Base-by-base conservation (phyloP, 2,888 invertebrate species). In the Hemistola chrysoprasaria region DNA sequence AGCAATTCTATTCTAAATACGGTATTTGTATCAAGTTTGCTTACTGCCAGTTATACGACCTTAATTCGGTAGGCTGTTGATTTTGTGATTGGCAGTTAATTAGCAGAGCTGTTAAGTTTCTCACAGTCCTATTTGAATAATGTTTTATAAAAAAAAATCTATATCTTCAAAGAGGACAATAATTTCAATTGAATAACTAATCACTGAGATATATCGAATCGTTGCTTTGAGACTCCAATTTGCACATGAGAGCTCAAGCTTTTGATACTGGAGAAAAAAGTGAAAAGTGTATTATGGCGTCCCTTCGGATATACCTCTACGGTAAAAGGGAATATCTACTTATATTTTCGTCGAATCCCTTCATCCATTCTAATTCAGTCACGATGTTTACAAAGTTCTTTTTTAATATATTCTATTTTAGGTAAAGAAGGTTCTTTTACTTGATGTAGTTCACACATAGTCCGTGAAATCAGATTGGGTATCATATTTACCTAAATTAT, bases 1-100 rank as follows among this genome's bases (percentile, higher is more conserved):
- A 51, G 59, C 56, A 62, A 66, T 62, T 49, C 52, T 59, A 53
- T 40, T 50, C 47, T 56, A 41, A 50, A 48, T 33, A 52, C 45
- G 40, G 37, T 27, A 41, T 44, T 42, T 34, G 8, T 25, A 9
- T 30, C 27, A 22, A 29, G 40, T 46, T 47, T 37, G 25, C 40
- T 46, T 46, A 47, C 42, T 39, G 36, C 23, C 39, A 39, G 29
- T 39, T 29, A 16, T 5, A 9, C 11, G 35, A 42, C 24, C 35
- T 30, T 31, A 27, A 31, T 38, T 16, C 30, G 23, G 24, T 6
- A n/a, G 11, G 32, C 37, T 22, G 10, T 23, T n/a, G 31, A 11
- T 8, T 22, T 16, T 16, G 16, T 16, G 16, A 16, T 16, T 27
- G 28, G 20, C 7, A 28, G 16, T 9, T 11, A 30, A 27, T 36